Evolutionary conservation across 2,888 invertebrate genomes (phyloP).

Genomic region (Timandra comae): DNA sequence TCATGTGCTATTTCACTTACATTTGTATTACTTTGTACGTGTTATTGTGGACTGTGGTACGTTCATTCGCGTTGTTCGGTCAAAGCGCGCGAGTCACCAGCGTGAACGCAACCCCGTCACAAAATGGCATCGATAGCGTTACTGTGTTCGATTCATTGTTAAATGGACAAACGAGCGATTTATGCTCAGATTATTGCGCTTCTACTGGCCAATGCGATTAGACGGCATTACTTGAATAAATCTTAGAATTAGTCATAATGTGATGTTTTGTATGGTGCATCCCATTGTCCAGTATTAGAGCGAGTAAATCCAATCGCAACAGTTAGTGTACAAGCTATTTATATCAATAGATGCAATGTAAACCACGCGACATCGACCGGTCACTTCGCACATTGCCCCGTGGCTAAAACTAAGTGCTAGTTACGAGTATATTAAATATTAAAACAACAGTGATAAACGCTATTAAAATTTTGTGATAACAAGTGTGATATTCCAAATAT

Average conservation of each 20-base stretch:
- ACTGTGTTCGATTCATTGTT: constrained; percentile 34
- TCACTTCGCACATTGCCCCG: constrained; percentile 1
- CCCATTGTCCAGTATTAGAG: too few relatives aligned
- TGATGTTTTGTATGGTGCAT: too few relatives aligned
- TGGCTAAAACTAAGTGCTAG: constrained; percentile 10
- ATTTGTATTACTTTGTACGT: too few relatives aligned
- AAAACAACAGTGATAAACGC: constrained; percentile 11
- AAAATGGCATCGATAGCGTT: constrained; percentile 45
- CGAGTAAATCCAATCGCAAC: constrained; percentile 18
- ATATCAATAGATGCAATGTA: constrained; percentile 17
- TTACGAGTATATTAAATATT: background rate
- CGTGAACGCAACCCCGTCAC: constrained; percentile 19
- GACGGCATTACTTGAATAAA: too few relatives aligned
- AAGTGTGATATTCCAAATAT: constrained; percentile 4
- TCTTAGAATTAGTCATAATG: too few relatives aligned
- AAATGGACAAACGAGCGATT: constrained; percentile 37
- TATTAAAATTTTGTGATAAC: constrained; percentile 2
- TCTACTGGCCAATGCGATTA: too few relatives aligned
- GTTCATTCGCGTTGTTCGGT: too few relatives aligned
- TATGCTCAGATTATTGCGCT: background rate
- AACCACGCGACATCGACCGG: constrained; percentile 11
- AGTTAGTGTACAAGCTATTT: constrained; percentile 34
- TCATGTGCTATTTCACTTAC: too few relatives aligned
- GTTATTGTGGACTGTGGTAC: too few relatives aligned
- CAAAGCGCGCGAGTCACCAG: constrained; percentile 1